Conservation (phyloP, 2,888 invertebrate genomes). For the Hartigia nigra region DNA sequence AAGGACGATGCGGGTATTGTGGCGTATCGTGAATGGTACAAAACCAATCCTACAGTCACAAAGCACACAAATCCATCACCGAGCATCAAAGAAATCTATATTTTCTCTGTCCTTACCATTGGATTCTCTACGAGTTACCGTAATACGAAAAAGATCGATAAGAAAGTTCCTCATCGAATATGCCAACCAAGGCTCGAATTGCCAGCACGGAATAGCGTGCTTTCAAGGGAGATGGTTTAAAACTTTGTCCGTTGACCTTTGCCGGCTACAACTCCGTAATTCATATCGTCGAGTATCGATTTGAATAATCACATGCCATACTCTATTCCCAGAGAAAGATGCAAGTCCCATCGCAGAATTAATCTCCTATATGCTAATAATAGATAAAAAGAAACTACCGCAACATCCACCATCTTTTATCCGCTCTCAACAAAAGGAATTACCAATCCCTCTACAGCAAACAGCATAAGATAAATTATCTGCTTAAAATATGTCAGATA, state of each 20-base stretch:
- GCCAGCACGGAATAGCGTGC: not conserved
- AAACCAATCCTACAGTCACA: not conserved
- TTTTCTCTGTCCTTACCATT: not conserved
- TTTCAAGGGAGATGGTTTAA: not conserved
- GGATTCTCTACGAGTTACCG: not conserved
- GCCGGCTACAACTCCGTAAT: not conserved
- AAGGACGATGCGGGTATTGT: conserved; percentile 1
- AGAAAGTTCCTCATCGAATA: not conserved
- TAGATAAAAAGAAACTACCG: not conserved
- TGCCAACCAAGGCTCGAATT: not conserved
- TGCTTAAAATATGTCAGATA: too few species aligned
- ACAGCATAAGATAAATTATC: not conserved
- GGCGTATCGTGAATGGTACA: not conserved
- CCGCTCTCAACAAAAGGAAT: not conserved
- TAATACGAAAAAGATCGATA: not conserved
- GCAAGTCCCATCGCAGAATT: not conserved
- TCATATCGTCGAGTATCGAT: conserved; percentile 4
- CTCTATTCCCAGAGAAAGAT: not conserved
- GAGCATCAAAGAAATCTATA: not conserved
- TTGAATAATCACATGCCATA: not conserved
- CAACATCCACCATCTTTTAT: not conserved
- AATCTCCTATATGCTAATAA: not conserved
- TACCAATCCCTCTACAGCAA: not conserved
- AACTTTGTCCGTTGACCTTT: conserved; percentile 3
- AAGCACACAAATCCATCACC: not conserved